phyloP scores from a whole-genome alignment of 1,140 invertebrate genomes.

The Stegodyphus dumicola region DNA sequence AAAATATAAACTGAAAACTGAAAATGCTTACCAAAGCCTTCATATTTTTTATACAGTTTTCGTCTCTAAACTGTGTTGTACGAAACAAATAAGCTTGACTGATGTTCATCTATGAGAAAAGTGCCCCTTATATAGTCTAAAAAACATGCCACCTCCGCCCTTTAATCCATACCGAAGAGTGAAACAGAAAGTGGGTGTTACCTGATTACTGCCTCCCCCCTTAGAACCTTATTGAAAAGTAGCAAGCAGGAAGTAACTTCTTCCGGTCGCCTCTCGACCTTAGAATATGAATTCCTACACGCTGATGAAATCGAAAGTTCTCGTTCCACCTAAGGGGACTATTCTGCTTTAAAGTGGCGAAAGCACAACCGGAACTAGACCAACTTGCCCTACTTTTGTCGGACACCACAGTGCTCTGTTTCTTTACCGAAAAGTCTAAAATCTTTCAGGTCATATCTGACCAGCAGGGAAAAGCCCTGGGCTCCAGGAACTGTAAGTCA shows the following conservation, averaged over 20 bases:
- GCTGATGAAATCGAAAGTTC: constrained; percentile 44
- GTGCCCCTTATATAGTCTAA: too few relatives aligned
- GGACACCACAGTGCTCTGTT: background rate
- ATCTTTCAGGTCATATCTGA: background rate
- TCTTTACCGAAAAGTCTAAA: background rate
- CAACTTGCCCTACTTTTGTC: background rate
- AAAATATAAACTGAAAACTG: too few relatives aligned
- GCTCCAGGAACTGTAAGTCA: background rate
- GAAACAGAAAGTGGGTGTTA: background rate
- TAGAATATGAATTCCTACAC: background rate
- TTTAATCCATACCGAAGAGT: too few relatives aligned
- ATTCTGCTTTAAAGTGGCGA: background rate
- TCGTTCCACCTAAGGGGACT: constrained; percentile 29
- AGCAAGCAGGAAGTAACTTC: constrained; percentile 14
- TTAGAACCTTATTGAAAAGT: background rate
- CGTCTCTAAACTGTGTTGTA: too few relatives aligned
- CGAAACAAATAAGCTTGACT: too few relatives aligned
- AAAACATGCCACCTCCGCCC: too few relatives aligned
- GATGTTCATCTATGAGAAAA: too few relatives aligned
- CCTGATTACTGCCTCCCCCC: background rate
- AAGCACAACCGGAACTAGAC: constrained; percentile 1
- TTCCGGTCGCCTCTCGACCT: constrained; percentile 5
- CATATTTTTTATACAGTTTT: too few relatives aligned
- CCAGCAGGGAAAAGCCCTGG: background rate
- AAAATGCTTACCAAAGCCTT: too few relatives aligned